Percentiles rank a stretch among this genome's conserved stretches.
These are phyloP conservation scores for Plectropomus leopardus DNA, from an alignment of 2,113 vertebrate species.

Conservation along the genomic window DNA sequence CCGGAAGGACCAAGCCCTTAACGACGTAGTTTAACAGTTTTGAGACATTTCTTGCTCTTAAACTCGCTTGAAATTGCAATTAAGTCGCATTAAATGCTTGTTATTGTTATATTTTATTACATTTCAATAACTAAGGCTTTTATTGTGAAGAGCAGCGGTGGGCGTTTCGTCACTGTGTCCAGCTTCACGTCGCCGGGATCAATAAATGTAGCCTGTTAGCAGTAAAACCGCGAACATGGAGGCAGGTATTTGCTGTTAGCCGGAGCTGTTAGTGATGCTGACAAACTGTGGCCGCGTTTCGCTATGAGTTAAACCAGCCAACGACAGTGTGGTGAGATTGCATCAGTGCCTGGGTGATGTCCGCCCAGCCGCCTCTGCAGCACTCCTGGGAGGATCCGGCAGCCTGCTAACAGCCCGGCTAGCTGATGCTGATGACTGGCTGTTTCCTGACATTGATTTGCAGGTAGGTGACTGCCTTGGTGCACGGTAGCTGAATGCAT, in stretches of 20 bases:
- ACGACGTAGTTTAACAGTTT: constrained; percentile 14
- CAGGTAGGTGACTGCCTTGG: constrained; percentile 54
- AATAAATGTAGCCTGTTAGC: constrained; percentile 47
- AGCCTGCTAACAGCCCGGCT: constrained; percentile 65
- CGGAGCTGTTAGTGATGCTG: neutral
- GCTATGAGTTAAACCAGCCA: neutral
- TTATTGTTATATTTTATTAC: neutral
- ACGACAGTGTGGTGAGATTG: constrained; percentile 39
- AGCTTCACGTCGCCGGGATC: constrained; percentile 52
- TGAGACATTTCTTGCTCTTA: neutral
- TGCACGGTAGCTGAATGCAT: neutral
- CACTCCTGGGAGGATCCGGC: constrained; percentile 65
- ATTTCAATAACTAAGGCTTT: constrained; percentile 21
- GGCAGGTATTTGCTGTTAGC: neutral
- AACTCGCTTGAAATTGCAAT: accelerated
- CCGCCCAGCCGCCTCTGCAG: constrained; percentile 67
- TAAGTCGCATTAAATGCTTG: accelerated
- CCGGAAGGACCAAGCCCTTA: constrained; percentile 55
- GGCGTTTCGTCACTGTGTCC: constrained; percentile 50
- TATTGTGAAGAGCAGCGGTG: constrained; percentile 55
- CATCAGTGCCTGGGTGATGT: constrained; percentile 66
- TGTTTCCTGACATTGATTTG: constrained; percentile 64
- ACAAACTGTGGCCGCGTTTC: neutral
- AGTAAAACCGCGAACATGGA: constrained; percentile 37
- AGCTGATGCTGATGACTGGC: constrained; percentile 75